Conservation (phyloP, 2,888 invertebrate genomes). For the Plusia festucae region DNA sequence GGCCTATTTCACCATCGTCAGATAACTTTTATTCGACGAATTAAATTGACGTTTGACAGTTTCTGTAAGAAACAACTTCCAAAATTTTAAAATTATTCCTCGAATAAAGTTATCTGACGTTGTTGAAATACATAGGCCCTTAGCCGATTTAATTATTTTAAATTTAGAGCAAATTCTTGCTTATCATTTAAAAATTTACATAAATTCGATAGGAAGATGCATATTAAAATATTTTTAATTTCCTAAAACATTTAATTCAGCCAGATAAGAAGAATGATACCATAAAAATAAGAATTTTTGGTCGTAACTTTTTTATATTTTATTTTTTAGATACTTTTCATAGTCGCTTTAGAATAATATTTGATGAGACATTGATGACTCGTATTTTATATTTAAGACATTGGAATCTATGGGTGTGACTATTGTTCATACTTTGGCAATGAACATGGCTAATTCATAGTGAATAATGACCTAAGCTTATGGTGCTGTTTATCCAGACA, state of each 20-base stretch:
- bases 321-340: conserved; percentile 9
- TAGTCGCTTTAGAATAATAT: conserved; percentile 23
- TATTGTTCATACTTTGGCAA: conserved; percentile 18
- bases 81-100: no score
- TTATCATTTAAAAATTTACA: not conserved
- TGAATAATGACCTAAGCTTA: conserved; percentile 29
- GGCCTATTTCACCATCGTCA: no score
- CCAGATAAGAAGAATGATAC: not conserved
- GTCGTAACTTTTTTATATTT: not conserved
- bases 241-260: not conserved
- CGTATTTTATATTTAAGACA: conserved; percentile 24
- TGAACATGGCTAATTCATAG: conserved; percentile 18
- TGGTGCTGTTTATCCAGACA: conserved; percentile 12
- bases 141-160: not conserved
- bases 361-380: conserved; percentile 13
- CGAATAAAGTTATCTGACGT: no score
- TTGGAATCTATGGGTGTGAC: conserved; percentile 41
- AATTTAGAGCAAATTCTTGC: not conserved
- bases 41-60: no score
- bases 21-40: no score
- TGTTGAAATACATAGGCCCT: no score
- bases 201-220: not conserved
- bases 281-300: not conserved
- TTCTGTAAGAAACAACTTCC: no score
- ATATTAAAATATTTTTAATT: not conserved